A percentile compares a stretch with the other conserved stretches of the same genome.
phyloP scores from a whole-genome alignment of 2,113 vertebrate genomes.

The Ageneiosus marmoratus region DNA sequence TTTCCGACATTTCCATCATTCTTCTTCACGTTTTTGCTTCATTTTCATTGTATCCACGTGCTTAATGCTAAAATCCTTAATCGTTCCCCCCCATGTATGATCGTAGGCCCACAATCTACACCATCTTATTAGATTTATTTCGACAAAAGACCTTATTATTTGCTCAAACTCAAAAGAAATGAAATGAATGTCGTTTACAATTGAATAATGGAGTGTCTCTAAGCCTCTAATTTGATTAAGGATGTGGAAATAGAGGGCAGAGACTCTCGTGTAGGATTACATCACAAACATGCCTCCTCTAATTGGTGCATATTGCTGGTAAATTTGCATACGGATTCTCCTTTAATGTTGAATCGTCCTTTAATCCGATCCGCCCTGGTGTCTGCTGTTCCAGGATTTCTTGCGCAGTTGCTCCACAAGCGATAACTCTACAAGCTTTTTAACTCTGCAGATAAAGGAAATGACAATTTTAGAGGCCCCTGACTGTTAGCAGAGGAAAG shows the following conservation, averaged over 20 bases:
- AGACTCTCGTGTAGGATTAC: slow-evolving; percentile 81
- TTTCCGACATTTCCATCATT: neutral
- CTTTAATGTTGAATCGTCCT: slow-evolving; percentile 88
- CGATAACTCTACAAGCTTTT: slow-evolving; percentile 80
- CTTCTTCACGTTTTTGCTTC: neutral
- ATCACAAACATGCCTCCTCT: slow-evolving; percentile 73
- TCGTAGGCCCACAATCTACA: slow-evolving; percentile 49
- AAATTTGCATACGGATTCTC: slow-evolving; percentile 91
- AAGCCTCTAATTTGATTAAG: slow-evolving; percentile 99
- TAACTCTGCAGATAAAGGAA: slow-evolving; percentile 67
- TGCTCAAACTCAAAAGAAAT: slow-evolving; percentile 86
- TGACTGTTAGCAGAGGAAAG: slow-evolving; percentile 64
- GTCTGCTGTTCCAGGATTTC: slow-evolving; percentile 74
- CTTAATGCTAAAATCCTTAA: slow-evolving; percentile 25
- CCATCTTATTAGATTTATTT: slow-evolving; percentile 69
- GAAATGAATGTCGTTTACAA: slow-evolving; percentile 77
- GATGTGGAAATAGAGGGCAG: slow-evolving; percentile 84
- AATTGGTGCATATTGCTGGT: slow-evolving; percentile 76
- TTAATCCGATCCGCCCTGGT: slow-evolving; percentile 86
- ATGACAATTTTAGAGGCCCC: slow-evolving; percentile 68
- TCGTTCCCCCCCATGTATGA: slow-evolving; percentile 9
- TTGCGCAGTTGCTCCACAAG: slow-evolving; percentile 74
- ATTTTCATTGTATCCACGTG: neutral
- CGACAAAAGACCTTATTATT: slow-evolving; percentile 81
- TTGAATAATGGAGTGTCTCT: slow-evolving; percentile 84